These are phyloP conservation scores for Nothura maculosa DNA, from an alignment of 2,797 vertebrate species.

Conservation along the genomic window DNA sequence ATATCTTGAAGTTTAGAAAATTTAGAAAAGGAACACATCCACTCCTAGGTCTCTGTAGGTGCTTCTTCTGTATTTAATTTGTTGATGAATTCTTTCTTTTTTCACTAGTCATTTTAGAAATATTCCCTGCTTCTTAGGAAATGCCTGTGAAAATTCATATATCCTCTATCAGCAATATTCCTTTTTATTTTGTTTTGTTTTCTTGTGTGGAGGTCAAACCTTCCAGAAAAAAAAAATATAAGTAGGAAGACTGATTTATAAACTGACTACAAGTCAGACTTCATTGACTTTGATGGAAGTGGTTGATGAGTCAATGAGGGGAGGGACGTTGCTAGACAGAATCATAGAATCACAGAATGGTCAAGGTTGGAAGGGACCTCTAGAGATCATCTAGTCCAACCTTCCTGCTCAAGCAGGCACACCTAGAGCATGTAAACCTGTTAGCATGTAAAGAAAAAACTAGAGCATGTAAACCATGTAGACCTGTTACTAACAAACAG, in stretches of 20 bases:
- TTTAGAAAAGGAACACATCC: background rate
- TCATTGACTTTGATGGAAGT: too few relatives aligned
- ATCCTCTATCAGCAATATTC: accelerated
- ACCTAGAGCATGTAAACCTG: too few relatives aligned
- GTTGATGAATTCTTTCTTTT: background rate
- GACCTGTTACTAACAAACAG: too few relatives aligned
- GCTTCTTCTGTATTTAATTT: background rate
- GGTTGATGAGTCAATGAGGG: too few relatives aligned
- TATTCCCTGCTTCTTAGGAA: background rate
- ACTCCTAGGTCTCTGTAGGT: background rate
- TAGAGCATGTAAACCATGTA: too few relatives aligned
- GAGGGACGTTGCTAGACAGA: too few relatives aligned
- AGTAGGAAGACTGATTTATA: background rate
- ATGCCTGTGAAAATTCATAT: background rate
- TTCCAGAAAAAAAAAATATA: background rate
- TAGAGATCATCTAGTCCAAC: too few relatives aligned
- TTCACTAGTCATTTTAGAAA: background rate
- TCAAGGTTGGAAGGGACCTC: too few relatives aligned
- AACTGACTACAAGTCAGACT: background rate
- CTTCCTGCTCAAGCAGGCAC: too few relatives aligned
- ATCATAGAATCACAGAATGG: too few relatives aligned
- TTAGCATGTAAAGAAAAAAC: too few relatives aligned
- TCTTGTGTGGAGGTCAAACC: background rate
- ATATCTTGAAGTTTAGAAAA: background rate
- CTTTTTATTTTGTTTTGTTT: background rate